phyloP scores from a whole-genome alignment of 1,140 invertebrate genomes.

The Nephila pilipes region DNA sequence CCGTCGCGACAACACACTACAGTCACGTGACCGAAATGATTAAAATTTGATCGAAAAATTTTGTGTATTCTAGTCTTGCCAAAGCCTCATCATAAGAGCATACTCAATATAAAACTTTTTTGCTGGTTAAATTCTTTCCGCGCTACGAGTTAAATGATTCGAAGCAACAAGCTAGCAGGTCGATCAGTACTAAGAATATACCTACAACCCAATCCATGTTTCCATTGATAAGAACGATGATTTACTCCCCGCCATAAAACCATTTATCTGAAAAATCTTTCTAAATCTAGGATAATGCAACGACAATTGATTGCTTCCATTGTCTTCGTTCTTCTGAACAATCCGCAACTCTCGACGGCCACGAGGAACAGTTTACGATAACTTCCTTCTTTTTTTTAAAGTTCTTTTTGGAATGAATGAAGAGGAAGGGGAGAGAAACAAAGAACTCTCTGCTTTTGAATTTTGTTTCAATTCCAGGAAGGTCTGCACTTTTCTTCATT shows the following conservation, averaged over 20 bases:
- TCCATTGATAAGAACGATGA: not conserved
- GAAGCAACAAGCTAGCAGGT: not conserved
- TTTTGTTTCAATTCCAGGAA: not conserved
- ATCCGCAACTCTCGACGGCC: not conserved
- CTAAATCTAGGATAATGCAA: not conserved
- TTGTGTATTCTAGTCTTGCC: too few species aligned
- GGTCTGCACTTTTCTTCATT: constrained; percentile 1
- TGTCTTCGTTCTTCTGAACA: not conserved
- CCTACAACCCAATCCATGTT: not conserved
- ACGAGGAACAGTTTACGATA: not conserved
- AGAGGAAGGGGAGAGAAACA: not conserved
- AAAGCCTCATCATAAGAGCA: too few species aligned
- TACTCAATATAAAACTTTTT: too few species aligned
- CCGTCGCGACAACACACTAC: too few species aligned
- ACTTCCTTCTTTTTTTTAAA: not conserved
- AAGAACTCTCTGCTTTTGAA: not conserved
- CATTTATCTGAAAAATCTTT: not conserved
- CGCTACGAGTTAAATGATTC: not conserved
- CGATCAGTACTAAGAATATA: not conserved
- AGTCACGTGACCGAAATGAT: too few species aligned
- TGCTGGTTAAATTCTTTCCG: not conserved
- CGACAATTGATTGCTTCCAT: not conserved
- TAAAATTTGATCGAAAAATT: too few species aligned
- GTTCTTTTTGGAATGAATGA: not conserved
- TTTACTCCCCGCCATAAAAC: not conserved